A percentile compares a stretch with the other conserved stretches of the same genome.
Evolutionary conservation across 2,113 vertebrate genomes (phyloP).

Genomic region (Sebastes fasciatus): DNA sequence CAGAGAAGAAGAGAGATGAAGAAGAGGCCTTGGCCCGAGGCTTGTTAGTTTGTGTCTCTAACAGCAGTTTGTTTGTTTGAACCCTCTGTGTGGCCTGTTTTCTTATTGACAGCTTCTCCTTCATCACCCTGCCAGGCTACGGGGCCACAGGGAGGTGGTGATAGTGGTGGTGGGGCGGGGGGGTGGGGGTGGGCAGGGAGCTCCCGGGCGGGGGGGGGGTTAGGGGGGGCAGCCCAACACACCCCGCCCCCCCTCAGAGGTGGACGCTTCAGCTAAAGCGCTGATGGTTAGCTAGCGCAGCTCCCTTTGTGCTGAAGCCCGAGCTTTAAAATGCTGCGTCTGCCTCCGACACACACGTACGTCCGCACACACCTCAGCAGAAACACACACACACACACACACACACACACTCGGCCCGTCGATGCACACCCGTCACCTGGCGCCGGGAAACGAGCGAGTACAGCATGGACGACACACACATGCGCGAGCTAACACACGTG

Average conservation of each 20-base stretch:
- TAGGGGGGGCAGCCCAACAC: constrained; percentile 3
- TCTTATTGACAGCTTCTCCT: constrained; percentile 70
- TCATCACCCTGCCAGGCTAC: constrained; percentile 62
- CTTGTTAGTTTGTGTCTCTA: constrained; percentile 76
- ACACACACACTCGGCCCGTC: constrained; percentile 25
- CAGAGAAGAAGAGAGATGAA: constrained; percentile 35
- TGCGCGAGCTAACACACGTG: constrained; percentile 21
- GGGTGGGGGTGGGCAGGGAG: constrained; percentile 14
- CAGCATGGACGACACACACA: constrained; percentile 16
- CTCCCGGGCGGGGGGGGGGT: constrained; percentile 13
- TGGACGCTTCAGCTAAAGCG: constrained; percentile 77
- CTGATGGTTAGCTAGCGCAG: constrained; percentile 80
- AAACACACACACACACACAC: constrained; percentile 15
- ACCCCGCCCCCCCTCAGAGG: constrained; percentile 9
- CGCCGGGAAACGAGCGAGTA: neutral
- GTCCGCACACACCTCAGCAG: neutral
- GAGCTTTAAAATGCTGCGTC: constrained; percentile 82
- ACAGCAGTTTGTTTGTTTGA: constrained; percentile 81
- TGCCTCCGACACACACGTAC: constrained; percentile 68
- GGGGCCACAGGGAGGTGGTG: constrained; percentile 30
- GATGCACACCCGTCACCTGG: constrained; percentile 67
- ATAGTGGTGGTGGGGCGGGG: constrained; percentile 22
- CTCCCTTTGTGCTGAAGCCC: constrained; percentile 82
- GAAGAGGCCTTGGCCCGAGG: constrained; percentile 62
- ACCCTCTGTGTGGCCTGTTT: constrained; percentile 56